Evolutionary conservation across 2,113 vertebrate genomes (phyloP).

Genomic region (Saguinus midas): DNA sequence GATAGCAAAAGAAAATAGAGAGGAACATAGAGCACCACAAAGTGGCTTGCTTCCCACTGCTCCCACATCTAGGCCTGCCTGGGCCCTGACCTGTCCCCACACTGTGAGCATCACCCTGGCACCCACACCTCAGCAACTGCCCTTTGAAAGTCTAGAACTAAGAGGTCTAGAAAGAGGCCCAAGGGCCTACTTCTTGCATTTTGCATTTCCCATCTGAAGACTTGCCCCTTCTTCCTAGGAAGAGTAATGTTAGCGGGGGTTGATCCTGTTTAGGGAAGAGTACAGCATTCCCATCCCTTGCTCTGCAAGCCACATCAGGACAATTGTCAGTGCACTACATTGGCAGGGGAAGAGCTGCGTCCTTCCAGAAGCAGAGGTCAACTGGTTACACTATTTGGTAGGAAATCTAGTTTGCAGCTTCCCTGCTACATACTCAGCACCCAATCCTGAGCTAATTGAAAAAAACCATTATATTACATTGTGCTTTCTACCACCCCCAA

Average conservation of each 20-base stretch:
- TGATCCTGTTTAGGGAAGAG: background rate
- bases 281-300: background rate
- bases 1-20: background rate
- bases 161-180: background rate
- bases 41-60: background rate
- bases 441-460: background rate
- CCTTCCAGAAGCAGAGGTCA: background rate
- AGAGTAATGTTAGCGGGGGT: background rate
- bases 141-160: background rate
- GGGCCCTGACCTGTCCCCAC: background rate
- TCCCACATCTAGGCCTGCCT: background rate
- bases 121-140: background rate
- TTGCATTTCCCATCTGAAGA: background rate
- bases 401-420: background rate
- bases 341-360: background rate
- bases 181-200: background rate
- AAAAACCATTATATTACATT: background rate
- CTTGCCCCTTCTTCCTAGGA: background rate
- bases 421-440: background rate
- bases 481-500: background rate
- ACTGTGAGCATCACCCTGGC: background rate
- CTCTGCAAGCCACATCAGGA: background rate
- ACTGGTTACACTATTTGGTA: background rate
- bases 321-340: background rate
- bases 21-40: background rate